Evolutionary conservation across 2,888 invertebrate species (phyloP).

Genomic region (Caenorhabditis uteleia): DNA sequence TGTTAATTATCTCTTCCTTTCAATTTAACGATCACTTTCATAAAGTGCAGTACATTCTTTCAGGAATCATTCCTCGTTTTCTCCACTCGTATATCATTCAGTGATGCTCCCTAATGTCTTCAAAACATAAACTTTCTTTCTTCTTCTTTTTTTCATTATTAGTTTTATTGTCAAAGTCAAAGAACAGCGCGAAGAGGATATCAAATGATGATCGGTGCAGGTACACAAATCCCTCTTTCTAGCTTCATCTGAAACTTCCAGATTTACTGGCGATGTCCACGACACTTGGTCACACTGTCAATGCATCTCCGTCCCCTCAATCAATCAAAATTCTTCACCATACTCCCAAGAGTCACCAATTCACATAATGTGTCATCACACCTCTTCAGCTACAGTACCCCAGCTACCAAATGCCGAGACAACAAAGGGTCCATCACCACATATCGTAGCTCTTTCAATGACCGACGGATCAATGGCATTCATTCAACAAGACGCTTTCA

Average conservation of each 20-base stretch:
- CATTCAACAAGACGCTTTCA: constrained; percentile 63
- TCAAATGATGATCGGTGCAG: constrained; percentile 24
- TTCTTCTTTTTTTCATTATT: too few species aligned
- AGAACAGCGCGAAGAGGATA: too few species aligned
- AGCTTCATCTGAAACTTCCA: background rate
- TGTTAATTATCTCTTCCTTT: too few species aligned
- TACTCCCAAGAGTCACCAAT: constrained; percentile 31
- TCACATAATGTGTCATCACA: constrained; percentile 52
- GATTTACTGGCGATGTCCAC: constrained; percentile 15
- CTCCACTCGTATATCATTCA: too few species aligned
- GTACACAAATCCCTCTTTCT: background rate
- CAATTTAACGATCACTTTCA: too few species aligned
- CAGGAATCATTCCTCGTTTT: too few species aligned
- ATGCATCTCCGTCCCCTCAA: constrained; percentile 43
- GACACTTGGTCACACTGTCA: constrained; percentile 44
- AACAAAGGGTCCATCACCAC: constrained; percentile 20
- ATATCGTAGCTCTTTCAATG: constrained; percentile 54
- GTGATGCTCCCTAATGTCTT: background rate
- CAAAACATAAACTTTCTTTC: background rate
- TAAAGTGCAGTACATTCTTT: too few species aligned
- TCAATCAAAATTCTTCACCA: constrained; percentile 4
- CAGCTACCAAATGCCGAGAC: constrained; percentile 40
- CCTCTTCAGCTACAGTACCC: constrained; percentile 47
- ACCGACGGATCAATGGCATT: constrained; percentile 53
- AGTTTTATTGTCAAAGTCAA: too few species aligned